Conservation (phyloP, 2,888 invertebrate genomes). For the Biston betularia region DNA sequence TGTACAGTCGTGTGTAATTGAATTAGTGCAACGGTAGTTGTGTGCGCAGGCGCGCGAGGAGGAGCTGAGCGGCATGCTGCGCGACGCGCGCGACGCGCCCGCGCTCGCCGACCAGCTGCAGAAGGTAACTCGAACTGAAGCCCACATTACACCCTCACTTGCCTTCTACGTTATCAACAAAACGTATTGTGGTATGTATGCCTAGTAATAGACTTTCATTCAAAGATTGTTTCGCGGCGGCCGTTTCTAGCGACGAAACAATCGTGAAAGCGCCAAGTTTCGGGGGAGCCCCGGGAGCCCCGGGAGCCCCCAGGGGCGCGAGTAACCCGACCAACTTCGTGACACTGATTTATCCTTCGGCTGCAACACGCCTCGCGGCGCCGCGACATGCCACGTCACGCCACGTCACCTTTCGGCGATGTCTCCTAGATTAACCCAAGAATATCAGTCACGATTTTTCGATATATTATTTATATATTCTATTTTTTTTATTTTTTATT, state of each 20-base stretch:
- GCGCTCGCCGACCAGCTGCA: constrained; percentile 45
- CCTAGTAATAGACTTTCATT: constrained; percentile 6
- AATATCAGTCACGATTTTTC: constrained; percentile 8
- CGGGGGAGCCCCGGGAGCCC: constrained; percentile 3
- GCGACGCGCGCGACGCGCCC: constrained; percentile 46
- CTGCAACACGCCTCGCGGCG: not conserved
- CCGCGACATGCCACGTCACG: not conserved
- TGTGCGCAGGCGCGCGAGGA: constrained; percentile 85
- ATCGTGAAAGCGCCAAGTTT: constrained; percentile 21
- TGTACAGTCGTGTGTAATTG: not conserved
- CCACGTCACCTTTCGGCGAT: not conserved
- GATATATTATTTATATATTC: no score
- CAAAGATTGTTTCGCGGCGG: not conserved
- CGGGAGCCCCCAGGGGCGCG: constrained; percentile 2
- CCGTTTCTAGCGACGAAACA: constrained; percentile 6
- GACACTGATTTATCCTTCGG: constrained; percentile 17
- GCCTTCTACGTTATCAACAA: no score
- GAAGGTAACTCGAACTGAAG: constrained; percentile 39
- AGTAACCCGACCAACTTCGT: constrained; percentile 23
- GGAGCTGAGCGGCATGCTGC: constrained; percentile 80
- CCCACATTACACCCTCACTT: not conserved
- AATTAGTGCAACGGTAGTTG: not conserved
- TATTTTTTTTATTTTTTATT: no score
- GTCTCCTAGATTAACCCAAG: not conserved
- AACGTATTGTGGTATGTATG: not conserved